phyloP scores from a whole-genome alignment of 2,888 invertebrate genomes.

The Saturnia japonica region DNA sequence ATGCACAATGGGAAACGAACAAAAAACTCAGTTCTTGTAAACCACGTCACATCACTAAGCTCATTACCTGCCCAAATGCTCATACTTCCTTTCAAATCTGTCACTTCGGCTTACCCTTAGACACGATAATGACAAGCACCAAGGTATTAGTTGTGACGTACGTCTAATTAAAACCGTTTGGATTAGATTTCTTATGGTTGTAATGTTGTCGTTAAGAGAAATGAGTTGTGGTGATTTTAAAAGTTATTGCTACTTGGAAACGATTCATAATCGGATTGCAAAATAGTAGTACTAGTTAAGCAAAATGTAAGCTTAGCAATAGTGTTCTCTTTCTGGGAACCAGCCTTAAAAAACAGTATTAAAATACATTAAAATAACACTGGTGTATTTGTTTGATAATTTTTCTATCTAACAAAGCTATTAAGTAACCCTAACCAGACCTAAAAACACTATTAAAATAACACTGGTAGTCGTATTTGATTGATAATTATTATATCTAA shows the following conservation, averaged over 20 bases:
- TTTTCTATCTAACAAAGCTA: too few relatives aligned
- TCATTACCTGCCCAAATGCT: slow-evolving; percentile 67
- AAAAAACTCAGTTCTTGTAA: slow-evolving; percentile 63
- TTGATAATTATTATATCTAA: too few relatives aligned
- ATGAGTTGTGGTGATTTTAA: background rate
- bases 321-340: too few relatives aligned
- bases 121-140: slow-evolving; percentile 46
- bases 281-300: background rate
- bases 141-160: slow-evolving; percentile 57
- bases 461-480: too few relatives aligned
- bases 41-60: slow-evolving; percentile 55
- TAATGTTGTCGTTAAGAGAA: background rate
- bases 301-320: background rate
- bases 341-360: too few relatives aligned
- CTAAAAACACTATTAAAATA: too few relatives aligned
- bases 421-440: too few relatives aligned
- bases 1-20: slow-evolving; percentile 56
- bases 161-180: slow-evolving; percentile 51
- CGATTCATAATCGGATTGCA: background rate
- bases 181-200: slow-evolving; percentile 41
- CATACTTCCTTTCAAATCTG: slow-evolving; percentile 65
- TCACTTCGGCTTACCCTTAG: slow-evolving; percentile 58
- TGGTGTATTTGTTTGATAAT: too few relatives aligned
- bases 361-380: too few relatives aligned
- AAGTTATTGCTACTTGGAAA: background rate